Conservation (phyloP, 1,140 invertebrate species). For the Drosophila bifasciata region DNA sequence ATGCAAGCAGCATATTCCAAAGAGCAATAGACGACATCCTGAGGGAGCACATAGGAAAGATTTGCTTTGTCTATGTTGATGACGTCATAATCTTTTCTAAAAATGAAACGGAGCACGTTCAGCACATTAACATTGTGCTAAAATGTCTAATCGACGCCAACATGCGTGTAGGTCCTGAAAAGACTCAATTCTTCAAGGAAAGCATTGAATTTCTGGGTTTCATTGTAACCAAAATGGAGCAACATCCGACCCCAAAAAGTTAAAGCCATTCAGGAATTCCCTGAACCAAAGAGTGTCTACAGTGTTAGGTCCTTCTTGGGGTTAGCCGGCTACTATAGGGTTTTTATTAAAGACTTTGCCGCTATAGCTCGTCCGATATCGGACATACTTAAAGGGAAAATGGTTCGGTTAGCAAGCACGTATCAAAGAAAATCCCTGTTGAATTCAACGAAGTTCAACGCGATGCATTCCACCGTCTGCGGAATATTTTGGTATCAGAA, state of each 20-base stretch:
- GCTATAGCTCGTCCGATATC: constrained; percentile 23
- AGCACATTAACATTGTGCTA: constrained; percentile 25
- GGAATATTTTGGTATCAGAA: constrained; percentile 39
- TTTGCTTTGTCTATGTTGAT: constrained; percentile 40
- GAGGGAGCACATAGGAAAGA: constrained; percentile 32
- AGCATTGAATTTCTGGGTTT: constrained; percentile 19
- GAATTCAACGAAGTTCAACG: constrained; percentile 9
- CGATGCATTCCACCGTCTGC: constrained; percentile 5
- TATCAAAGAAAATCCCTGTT: constrained; percentile 8
- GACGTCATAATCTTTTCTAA: constrained; percentile 25
- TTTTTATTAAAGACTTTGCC: constrained; percentile 22
- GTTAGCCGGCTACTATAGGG: constrained; percentile 16
- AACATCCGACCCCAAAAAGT: constrained; percentile 20
- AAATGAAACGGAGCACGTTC: constrained; percentile 16
- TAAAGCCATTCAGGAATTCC: constrained; percentile 7
- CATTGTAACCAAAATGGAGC: constrained; percentile 4
- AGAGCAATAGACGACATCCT: constrained; percentile 28
- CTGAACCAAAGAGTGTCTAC: constrained; percentile 6
- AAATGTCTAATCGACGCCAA: constrained; percentile 4
- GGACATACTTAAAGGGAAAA: constrained; percentile 19
- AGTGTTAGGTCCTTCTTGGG: constrained; percentile 17
- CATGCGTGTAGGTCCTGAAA: constrained; percentile 1
- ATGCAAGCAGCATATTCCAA: constrained; percentile 81
- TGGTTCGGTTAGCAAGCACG: constrained; percentile 15
- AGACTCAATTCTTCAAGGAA: constrained; percentile 12